A percentile compares a stretch with the other conserved stretches of the same genome.
Evolutionary conservation across 2,797 vertebrate species (phyloP).

Genomic region (Falco cherrug): DNA sequence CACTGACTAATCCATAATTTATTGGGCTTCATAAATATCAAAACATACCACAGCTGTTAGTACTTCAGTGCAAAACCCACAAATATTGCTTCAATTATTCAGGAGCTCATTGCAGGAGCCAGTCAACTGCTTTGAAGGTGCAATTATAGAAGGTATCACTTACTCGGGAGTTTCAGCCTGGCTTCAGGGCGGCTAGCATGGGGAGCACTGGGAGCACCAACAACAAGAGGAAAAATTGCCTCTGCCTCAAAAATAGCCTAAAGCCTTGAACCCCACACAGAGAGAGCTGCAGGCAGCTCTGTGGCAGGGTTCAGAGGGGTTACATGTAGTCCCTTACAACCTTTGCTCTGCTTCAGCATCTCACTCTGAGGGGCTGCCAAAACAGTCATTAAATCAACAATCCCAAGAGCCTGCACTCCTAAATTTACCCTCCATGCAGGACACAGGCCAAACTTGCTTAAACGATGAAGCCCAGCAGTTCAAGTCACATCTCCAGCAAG

Average conservation of each 20-base stretch:
- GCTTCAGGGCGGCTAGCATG: neutral
- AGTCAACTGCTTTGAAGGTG: neutral
- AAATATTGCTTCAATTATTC: slow-evolving; percentile 69
- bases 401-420: neutral
- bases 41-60: slow-evolving; percentile 63
- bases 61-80: slow-evolving; percentile 42
- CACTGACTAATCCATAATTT: slow-evolving; percentile 64
- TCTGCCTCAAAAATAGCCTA: neutral
- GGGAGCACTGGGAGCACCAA: neutral
- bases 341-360: neutral
- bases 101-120: neutral
- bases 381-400: neutral
- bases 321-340: neutral
- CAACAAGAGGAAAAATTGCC: neutral
- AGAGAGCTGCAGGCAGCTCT: neutral
- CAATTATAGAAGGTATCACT: slow-evolving; percentile 22
- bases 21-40: slow-evolving; percentile 65
- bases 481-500: neutral
- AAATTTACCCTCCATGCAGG: neutral
- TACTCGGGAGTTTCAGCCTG: neutral
- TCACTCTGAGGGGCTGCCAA: neutral
- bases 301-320: accelerated
- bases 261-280: neutral
- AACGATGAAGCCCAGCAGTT: neutral
- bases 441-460: neutral